Evolutionary conservation across 2,113 vertebrate genomes (phyloP).

Genomic region (Nibea albiflora): DNA sequence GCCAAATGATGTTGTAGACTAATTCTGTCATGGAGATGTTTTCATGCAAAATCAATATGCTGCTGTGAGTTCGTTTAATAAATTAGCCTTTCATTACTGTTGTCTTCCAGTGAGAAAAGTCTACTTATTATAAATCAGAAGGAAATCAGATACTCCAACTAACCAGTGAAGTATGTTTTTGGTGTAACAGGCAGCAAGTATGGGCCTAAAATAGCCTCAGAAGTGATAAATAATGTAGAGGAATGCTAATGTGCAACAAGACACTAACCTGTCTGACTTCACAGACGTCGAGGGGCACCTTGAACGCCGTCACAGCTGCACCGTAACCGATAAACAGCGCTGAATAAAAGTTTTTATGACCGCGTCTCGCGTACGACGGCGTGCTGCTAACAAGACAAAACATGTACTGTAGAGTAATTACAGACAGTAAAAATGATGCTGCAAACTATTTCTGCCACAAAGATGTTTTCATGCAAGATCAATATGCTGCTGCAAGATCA

Average conservation of each 20-base stretch:
- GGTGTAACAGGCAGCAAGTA: background rate
- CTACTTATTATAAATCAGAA: background rate
- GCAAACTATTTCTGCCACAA: constrained; percentile 11
- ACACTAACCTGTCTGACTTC: background rate
- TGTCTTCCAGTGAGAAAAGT: background rate
- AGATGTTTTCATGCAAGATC: constrained; percentile 44
- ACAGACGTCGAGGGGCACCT: background rate
- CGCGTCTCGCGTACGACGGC: background rate
- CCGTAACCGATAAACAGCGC: background rate
- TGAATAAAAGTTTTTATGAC: background rate
- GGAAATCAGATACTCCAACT: background rate
- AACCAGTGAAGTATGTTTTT: background rate
- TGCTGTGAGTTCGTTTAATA: constrained; percentile 22
- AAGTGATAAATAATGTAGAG: background rate
- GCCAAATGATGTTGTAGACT: constrained; percentile 12
- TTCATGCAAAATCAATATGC: constrained; percentile 38
- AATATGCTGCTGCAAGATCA: constrained; percentile 28
- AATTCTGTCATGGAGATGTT: constrained; percentile 6
- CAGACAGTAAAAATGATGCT: constrained; percentile 6
- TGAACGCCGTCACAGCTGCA: background rate
- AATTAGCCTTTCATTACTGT: constrained; percentile 78
- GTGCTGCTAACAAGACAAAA: too few relatives aligned
- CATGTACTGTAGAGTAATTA: background rate
- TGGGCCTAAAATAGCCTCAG: background rate
- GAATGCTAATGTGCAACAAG: background rate